Evolutionary conservation across 2,888 invertebrate species (phyloP).

Genomic region (Sinopyrophorus schimmeli): DNA sequence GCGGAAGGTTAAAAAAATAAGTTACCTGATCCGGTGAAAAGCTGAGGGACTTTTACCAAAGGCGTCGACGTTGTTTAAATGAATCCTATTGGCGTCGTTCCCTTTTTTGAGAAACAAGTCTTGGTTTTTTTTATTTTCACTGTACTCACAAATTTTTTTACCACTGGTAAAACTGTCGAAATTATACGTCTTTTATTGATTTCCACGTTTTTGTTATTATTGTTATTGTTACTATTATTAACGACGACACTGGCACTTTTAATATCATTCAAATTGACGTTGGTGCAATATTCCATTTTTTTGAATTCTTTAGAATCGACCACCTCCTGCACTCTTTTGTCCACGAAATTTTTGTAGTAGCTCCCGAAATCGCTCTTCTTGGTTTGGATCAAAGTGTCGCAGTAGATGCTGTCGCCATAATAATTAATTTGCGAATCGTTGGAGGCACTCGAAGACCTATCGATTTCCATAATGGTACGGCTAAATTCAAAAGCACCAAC

Average conservation of each 20-base stretch:
- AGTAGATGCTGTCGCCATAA: conserved; percentile 47
- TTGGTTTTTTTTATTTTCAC: conserved; percentile 41
- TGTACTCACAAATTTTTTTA: conserved; percentile 39
- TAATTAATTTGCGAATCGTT: conserved; percentile 47
- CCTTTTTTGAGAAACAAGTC: conserved; percentile 46
- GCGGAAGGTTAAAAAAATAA: no score
- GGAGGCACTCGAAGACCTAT: conserved; percentile 48
- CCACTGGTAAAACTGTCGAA: conserved; percentile 35
- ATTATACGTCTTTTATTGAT: conserved; percentile 35
- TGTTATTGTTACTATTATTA: conserved; percentile 22
- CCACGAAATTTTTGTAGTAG: conserved; percentile 39
- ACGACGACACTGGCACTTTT: no score
- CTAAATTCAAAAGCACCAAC: no score
- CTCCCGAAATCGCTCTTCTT: conserved; percentile 43
- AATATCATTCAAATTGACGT: conserved; percentile 37
- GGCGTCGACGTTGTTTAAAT: conserved; percentile 47
- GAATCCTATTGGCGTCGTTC: conserved; percentile 43
- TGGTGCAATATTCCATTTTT: no score
- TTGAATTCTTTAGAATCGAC: conserved; percentile 35
- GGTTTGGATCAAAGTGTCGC: conserved; percentile 37
- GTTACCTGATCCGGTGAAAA: conserved; percentile 67
- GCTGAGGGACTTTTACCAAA: conserved; percentile 52
- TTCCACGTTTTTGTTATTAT: conserved; percentile 22
- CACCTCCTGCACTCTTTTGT: conserved; percentile 36
- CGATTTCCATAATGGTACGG: conserved; percentile 50